Base-by-base conservation (phyloP, 2,888 invertebrate species). In the Acanthococcus lagerstroemiae region DNA sequence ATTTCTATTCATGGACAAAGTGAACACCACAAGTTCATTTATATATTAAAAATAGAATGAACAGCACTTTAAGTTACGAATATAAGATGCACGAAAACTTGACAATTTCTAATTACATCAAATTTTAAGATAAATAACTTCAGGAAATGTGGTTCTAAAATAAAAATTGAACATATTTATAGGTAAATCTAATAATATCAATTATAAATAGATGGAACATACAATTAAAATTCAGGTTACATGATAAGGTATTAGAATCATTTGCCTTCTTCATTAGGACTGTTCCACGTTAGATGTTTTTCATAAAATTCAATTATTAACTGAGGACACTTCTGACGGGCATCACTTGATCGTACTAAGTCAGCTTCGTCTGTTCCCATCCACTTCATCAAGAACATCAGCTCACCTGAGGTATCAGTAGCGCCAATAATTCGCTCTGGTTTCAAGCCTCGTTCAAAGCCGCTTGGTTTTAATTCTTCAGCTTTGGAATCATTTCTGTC, bases 341-440 rank as follows among this genome's bases (percentile, higher is more conserved):
- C 95, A 68, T 90, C 84, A 70, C 88, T 84, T 0, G 95, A 92
- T 0, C 92, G 90, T 4, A 96, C 94, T 66, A 96, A 79, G 76
- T 95, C 95, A 0, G 95, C 95, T 75, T 95, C 95, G 73, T 95
- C 95, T 0, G 88, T 88, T 71, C 92, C 93, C 70, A 90, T 89
- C 95, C 95, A 96, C 77, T 95, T 95, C 78, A 96, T 88, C 30
- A 96, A 79, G 76, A 95, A 95, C 88, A 94, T 91, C 1, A 93
- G 78, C 75, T 91, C 90, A 0, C 93, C 93, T 69, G 88, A 89
- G 68, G 91, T 90, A 76, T 95, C 94, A 30, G 95, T 95, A 2
- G 95, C 95, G 58, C 95, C 93, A 71, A 93, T 86, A 68, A 93
- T 91, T 76, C 88, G 87, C 70, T 92, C 91, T 1, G 92, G 89